Evolutionary conservation across 2,113 vertebrate species (phyloP).

Genomic region (Eptesicus fuscus): DNA sequence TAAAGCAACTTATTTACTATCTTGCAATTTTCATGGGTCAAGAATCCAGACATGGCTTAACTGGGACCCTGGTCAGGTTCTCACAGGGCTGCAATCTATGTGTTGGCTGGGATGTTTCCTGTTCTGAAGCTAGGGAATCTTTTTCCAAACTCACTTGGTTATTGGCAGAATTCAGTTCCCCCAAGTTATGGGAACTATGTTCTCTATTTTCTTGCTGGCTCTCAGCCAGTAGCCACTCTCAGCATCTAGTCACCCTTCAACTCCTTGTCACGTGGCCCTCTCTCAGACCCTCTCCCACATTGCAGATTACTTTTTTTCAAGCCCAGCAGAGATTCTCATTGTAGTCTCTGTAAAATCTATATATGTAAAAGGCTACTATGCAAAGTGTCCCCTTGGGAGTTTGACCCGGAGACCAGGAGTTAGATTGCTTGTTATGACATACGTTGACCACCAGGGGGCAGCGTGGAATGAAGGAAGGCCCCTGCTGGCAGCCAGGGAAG

Average conservation of each 20-base stretch:
- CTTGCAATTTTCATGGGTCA: neutral
- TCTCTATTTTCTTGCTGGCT: neutral
- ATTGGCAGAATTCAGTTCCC: neutral
- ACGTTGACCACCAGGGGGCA: no score
- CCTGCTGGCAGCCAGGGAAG: no score
- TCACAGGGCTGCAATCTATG: neutral
- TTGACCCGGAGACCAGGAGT: no score
- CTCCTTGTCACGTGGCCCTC: neutral
- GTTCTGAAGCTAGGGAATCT: no score
- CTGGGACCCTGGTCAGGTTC: neutral
- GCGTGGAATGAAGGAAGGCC: no score
- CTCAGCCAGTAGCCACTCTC: neutral
- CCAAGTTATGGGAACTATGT: neutral
- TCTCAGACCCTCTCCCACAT: neutral
- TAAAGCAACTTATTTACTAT: neutral
- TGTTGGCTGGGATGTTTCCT: neutral
- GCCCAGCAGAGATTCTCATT: neutral
- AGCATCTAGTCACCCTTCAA: neutral
- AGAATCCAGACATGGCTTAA: neutral
- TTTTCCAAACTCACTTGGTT: neutral
- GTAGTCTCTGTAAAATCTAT: neutral
- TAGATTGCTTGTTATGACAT: no score
- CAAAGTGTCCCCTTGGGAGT: no score
- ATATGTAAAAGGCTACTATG: no score
- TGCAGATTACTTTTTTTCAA: neutral